Percentiles rank a stretch among this genome's conserved stretches.
Conservation (phyloP, 2,888 invertebrate species). For the Mallateleia sp. region DNA sequence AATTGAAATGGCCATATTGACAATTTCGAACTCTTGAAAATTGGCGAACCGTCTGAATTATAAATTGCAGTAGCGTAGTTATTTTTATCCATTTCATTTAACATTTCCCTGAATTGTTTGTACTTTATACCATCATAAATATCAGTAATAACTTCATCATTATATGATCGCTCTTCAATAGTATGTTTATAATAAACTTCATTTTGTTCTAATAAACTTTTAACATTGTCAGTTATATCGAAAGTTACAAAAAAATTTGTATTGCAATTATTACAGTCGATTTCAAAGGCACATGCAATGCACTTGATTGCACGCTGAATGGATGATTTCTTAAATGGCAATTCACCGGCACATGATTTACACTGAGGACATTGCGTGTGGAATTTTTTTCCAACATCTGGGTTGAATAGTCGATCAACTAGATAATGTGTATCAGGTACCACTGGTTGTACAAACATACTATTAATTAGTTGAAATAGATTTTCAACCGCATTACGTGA, state of each 20-base stretch:
- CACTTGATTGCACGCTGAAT: neutral
- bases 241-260: neutral
- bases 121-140: neutral
- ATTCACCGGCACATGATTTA: neutral
- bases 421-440: slow-evolving; percentile 2
- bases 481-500: slow-evolving; percentile 4
- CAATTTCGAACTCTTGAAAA: neutral
- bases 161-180: neutral
- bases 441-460: slow-evolving; percentile 6
- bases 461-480: slow-evolving; percentile 10
- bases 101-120: neutral
- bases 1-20: neutral
- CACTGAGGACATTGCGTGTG: neutral
- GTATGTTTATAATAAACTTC: neutral
- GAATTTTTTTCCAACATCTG: neutral
- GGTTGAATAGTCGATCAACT: neutral
- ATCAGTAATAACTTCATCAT: neutral
- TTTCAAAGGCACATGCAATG: neutral
- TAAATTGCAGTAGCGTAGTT: neutral
- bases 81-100: neutral
- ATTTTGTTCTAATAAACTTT: no score
- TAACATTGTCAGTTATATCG: neutral
- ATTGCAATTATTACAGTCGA: neutral
- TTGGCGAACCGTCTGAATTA: neutral
- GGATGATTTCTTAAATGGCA: neutral